Base-by-base conservation (phyloP, 2,113 vertebrate species). In the Heteronetta atricapilla region DNA sequence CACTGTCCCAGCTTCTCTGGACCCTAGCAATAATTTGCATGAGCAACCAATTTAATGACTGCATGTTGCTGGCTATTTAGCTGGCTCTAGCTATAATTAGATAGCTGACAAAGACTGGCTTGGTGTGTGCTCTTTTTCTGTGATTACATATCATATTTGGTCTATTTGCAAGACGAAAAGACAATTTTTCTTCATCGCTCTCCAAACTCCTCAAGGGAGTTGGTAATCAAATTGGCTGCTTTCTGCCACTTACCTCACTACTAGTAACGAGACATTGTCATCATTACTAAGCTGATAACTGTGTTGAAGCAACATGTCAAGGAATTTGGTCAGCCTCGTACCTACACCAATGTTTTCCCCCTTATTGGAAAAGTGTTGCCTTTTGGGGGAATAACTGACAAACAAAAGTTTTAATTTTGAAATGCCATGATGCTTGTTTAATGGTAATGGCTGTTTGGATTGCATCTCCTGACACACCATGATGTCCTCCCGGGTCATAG, bases 221-320 rank as follows among this genome's bases (percentile, higher is more conserved):
- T 92, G 94, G 95, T 96, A 96, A 94, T 63, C 8, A 4, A 28
- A 84, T 62, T 96, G 93, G 67, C 94, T 92, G 92, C 62, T 77
- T 93, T 96, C 81, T 94, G 88, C 50, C 92, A 92, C 88, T 97
- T 96, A 95, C 96, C 88, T 95, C 93, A 97, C 50, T 93, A 56
- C 38, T 33, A 92, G 70, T 20, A 94, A 88, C 25, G 75, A 82
- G 94, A 89, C 66, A 79, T 8, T 88, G 76, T 90, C 92, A 63
- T 75, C 34, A 34, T 92, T 89, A 84, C 58, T 84, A 66, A 89
- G 58, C 66, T 77, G 95, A 23, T 58, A 96, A 96, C 8, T 26
- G 42, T 31, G 80, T 55, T 92, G 88, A 92, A 90, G 80, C 86
- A 86, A 79, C 77, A 76, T 10, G 48, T 31, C 1, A 0, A 93